Conservation (phyloP, 2,113 vertebrate species). For the Protomyctophum bolini region DNA sequence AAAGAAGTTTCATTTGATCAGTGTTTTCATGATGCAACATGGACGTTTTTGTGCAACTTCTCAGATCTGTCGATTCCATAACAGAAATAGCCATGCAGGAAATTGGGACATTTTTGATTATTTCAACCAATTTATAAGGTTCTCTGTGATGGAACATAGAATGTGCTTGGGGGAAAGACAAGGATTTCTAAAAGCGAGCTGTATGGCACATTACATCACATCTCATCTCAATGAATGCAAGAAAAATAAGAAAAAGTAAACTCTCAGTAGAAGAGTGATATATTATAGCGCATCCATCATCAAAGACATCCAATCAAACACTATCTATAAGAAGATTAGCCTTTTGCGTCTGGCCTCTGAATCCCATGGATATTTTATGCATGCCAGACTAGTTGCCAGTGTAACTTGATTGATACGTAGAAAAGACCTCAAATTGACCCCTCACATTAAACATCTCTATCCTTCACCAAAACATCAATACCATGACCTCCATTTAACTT, state of each 20-base stretch:
- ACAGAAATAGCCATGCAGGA: conserved; percentile 32
- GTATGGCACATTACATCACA: conserved; percentile 17
- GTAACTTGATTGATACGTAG: conserved; percentile 34
- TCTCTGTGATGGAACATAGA: conserved; percentile 31
- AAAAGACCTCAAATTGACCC: conserved; percentile 14
- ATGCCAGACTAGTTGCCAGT: conserved; percentile 1
- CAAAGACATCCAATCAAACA: conserved; percentile 30
- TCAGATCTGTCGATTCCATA: conserved; percentile 63
- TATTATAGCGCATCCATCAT: conserved; percentile 26
- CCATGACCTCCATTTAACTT: conserved; percentile 45
- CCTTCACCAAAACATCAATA: not conserved
- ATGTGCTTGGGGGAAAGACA: conserved; percentile 35
- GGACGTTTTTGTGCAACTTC: conserved; percentile 65
- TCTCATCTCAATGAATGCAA: conserved; percentile 44
- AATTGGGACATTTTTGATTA: conserved; percentile 54
- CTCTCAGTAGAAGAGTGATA: conserved; percentile 20
- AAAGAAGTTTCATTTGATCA: conserved; percentile 61
- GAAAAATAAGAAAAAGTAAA: conserved; percentile 29
- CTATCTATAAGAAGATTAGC: conserved; percentile 34
- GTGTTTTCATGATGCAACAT: conserved; percentile 72
- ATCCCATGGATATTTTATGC: conserved; percentile 10
- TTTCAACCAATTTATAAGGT: conserved; percentile 52
- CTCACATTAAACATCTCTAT: conserved; percentile 29
- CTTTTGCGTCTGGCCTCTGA: conserved; percentile 23
- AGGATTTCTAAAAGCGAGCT: conserved; percentile 13